Base-by-base conservation (phyloP, 2,113 vertebrate genomes). In the Pogonocichla stellata region DNA sequence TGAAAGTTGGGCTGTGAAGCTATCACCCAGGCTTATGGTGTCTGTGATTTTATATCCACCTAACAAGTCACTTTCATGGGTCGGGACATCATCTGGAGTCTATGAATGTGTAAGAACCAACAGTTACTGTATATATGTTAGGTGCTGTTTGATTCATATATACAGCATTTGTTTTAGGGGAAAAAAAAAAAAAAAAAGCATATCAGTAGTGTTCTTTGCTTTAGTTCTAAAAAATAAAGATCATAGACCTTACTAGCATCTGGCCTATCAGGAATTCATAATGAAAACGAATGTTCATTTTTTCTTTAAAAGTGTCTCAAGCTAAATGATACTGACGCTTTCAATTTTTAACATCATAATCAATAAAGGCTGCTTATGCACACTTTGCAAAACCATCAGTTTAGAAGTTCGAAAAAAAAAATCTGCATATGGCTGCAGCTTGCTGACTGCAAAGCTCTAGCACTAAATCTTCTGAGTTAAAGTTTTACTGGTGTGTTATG, bases 401-500 rank as follows among this genome's bases (percentile, higher is more conserved):
- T 99, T 99, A 98, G 99, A 99, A 99, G 98, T 99, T 97, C 54
- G 95, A 96, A 98, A 97, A 96, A 95, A 98, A 98, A 99, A 99
- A 98, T 98, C 98, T 99, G 98, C 98, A 98, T 98, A 99, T 98
- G 98, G 98, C 98, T 99, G 99, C 99, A 98, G 98, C 99, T 99
- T 99, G 99, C 99, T 99, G 99, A 99, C 98, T 99, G 98, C 98
- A 99, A 98, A 98, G 98, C 98, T 96, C 98, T 98, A 97, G 98
- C 98, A 99, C 98, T 99, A 99, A 99, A 99, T 99, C 99, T 99
- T 98, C 97, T 89, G 98, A 98, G 99, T 99, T 99, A 99, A 99
- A 99, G 99, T 99, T 99, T 99, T 99, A 99, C 99, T 99, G 99
- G 98, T 98, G 98, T 98, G 98, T 99, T 99, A 99, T 99, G 99